These are phyloP conservation scores for Listronotus bonariensis DNA, from an alignment of 1,140 invertebrate species.

Conservation along the genomic window DNA sequence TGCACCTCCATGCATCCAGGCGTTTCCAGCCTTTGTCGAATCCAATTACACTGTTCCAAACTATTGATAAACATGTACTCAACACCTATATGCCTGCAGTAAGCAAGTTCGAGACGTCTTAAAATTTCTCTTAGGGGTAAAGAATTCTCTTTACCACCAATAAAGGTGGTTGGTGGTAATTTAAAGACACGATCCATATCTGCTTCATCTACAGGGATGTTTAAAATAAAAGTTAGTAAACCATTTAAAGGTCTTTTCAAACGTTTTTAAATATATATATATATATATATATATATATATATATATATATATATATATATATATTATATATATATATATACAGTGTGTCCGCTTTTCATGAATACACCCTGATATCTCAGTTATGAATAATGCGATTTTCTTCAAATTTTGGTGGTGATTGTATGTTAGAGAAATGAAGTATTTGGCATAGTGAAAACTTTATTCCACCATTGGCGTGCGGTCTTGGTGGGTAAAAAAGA, in stretches of 20 bases:
- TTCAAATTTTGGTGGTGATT: no score
- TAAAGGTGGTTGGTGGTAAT: constrained; percentile 96
- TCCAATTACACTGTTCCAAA: constrained; percentile 98
- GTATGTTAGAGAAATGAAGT: no score
- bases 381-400: no score
- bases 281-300: no score
- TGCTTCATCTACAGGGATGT: constrained; percentile 80
- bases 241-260: background rate
- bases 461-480: no score
- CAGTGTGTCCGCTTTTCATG: no score
- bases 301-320: background rate
- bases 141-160: constrained; percentile 90
- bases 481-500: no score
- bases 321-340: constrained; percentile 15
- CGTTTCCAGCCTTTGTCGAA: constrained; percentile 93
- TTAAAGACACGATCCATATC: constrained; percentile 97
- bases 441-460: no score
- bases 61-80: constrained; percentile 99
- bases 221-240: no score
- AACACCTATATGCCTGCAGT: constrained; percentile 91
- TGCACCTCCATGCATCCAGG: constrained; percentile 90
- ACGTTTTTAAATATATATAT: constrained; percentile 10
- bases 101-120: constrained; percentile 84
- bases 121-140: constrained; percentile 93
- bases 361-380: no score